These are phyloP conservation scores for Drosophila merina DNA, from an alignment of 2,888 invertebrate species.

Conservation along the genomic window DNA sequence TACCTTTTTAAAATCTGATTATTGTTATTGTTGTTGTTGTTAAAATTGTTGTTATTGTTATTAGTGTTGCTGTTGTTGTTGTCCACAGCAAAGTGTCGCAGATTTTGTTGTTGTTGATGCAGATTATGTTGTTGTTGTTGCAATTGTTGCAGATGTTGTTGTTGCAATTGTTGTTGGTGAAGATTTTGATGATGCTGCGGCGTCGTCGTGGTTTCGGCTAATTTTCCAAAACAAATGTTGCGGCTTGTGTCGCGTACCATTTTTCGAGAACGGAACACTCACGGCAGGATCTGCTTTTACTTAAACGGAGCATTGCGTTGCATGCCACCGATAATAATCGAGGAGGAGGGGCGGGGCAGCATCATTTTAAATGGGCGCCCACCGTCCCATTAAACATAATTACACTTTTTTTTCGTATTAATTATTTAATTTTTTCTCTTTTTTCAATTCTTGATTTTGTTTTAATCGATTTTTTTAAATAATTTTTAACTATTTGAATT, in stretches of 20 bases:
- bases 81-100: conserved; percentile 34
- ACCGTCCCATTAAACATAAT: conserved; percentile 76
- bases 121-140: conserved; percentile 50
- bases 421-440: neutral
- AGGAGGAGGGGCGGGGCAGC: conserved; percentile 85
- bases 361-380: conserved; percentile 83
- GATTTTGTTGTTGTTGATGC: conserved; percentile 85
- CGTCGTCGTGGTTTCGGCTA: conserved; percentile 97
- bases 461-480: conserved; percentile 2
- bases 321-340: conserved; percentile 84
- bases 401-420: conserved; percentile 38
- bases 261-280: conserved; percentile 86
- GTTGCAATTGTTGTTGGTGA: conserved; percentile 39
- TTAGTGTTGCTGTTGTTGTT: conserved; percentile 85
- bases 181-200: conserved; percentile 85
- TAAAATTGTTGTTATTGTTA: conserved; percentile 46
- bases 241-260: conserved; percentile 99
- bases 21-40: conserved; percentile 50
- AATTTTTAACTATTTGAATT: neutral
- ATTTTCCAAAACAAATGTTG: conserved; percentile 99
- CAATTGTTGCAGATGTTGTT: conserved; percentile 85
- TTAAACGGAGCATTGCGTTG: conserved; percentile 86
- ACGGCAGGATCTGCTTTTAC: conserved; percentile 60
- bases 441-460: conserved; percentile 1
- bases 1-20: conserved; percentile 73